Evolutionary conservation across 2,113 vertebrate species (phyloP).

Genomic region (Mormyrus iriodes): DNA sequence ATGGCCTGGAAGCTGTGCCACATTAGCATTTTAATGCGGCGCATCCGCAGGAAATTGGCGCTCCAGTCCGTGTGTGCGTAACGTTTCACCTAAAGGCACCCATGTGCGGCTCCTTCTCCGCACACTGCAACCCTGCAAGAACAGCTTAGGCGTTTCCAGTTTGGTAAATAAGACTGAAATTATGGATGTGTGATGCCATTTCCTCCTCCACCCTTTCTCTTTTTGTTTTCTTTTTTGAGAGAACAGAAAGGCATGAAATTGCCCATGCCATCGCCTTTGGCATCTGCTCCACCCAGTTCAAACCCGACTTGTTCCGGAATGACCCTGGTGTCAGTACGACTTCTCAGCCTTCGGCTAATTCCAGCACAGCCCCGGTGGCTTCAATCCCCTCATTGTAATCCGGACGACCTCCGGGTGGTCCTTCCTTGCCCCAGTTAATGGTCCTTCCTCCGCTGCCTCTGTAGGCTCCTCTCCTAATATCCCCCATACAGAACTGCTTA

Average conservation of each 20-base stretch:
- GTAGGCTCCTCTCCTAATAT: constrained; percentile 28
- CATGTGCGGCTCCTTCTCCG: neutral
- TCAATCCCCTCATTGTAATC: constrained; percentile 39
- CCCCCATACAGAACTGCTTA: constrained; percentile 21
- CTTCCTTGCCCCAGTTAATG: constrained; percentile 37
- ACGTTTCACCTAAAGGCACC: neutral
- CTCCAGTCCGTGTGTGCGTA: neutral
- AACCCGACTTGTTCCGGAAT: neutral
- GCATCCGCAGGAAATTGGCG: neutral
- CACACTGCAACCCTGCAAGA: neutral
- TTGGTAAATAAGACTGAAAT: neutral
- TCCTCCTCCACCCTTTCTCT: neutral
- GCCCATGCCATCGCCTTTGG: neutral
- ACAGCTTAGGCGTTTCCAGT: neutral
- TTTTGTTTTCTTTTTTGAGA: neutral
- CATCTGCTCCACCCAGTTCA: neutral
- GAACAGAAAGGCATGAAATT: neutral
- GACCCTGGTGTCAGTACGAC: constrained; percentile 25
- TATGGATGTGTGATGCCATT: neutral
- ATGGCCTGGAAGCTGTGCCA: neutral
- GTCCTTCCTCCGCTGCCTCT: constrained; percentile 17
- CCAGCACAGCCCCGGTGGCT: constrained; percentile 27
- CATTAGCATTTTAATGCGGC: neutral
- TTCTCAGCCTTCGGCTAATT: constrained; percentile 39
- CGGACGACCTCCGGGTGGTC: constrained; percentile 32